Percentiles rank a stretch among this genome's conserved stretches.
Conservation (phyloP, 2,888 invertebrate genomes). For the Acronicta aceris region DNA sequence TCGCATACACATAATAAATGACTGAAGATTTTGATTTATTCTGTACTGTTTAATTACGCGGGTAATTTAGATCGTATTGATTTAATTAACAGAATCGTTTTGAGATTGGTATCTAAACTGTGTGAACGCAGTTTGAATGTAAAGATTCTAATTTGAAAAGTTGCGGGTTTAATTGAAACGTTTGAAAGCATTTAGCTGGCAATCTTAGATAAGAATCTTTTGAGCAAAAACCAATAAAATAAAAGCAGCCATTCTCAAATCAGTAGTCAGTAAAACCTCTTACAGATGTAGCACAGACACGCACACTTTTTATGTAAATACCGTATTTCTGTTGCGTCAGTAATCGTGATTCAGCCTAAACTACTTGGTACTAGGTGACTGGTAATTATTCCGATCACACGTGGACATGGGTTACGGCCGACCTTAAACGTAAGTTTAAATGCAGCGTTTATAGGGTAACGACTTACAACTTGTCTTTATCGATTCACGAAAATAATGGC, state of each 20-base stretch:
- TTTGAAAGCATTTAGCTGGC: constrained; percentile 29
- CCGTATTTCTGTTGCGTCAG: constrained; percentile 71
- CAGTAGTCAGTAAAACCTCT: constrained; percentile 23
- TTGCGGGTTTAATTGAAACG: constrained; percentile 38
- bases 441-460: constrained; percentile 80
- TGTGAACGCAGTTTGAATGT: constrained; percentile 39
- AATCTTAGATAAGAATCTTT: constrained; percentile 37
- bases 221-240: constrained; percentile 9
- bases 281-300: constrained; percentile 22
- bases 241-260: constrained; percentile 15
- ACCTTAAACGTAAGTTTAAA: constrained; percentile 77
- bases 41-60: constrained; percentile 61
- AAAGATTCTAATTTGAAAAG: constrained; percentile 30
- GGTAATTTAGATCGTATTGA: constrained; percentile 54
- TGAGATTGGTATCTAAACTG: constrained; percentile 43
- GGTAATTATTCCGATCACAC: constrained; percentile 86
- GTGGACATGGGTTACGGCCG: constrained; percentile 82
- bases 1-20: constrained; percentile 66
- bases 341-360: constrained; percentile 78
- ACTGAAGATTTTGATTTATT: constrained; percentile 67
- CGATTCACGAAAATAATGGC: constrained; percentile 71
- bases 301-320: constrained; percentile 53
- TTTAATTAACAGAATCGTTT: constrained; percentile 57
- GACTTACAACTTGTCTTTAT: constrained; percentile 77
- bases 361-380: constrained; percentile 66